Percentiles rank a stretch among this genome's conserved stretches.
These are phyloP conservation scores for Antheraea yamamai DNA, from an alignment of 2,888 invertebrate genomes.

Conservation along the genomic window DNA sequence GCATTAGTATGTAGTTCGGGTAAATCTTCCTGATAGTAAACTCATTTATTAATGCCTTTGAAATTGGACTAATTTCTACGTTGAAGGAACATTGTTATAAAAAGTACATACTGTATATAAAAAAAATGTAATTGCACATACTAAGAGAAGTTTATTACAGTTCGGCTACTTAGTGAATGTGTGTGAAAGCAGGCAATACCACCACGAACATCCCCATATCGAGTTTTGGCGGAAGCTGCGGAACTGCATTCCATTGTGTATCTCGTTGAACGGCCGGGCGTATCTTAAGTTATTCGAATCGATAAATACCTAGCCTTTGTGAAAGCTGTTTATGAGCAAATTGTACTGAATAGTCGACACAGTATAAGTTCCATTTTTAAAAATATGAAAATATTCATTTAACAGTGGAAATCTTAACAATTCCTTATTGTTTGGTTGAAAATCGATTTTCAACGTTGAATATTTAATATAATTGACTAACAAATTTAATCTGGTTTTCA, in stretches of 20 bases:
- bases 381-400: background rate
- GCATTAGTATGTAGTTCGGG: no score
- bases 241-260: conserved; percentile 45
- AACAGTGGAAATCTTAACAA: background rate
- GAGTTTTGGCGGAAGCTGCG: conserved; percentile 35
- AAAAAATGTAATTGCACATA: background rate
- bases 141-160: background rate
- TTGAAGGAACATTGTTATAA: no score
- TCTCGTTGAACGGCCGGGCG: conserved; percentile 24
- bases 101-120: no score
- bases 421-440: background rate
- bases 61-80: no score
- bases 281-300: conserved; percentile 10
- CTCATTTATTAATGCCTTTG: no score
- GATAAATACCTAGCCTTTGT: conserved; percentile 21
- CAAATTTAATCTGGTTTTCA: no score
- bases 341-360: background rate
- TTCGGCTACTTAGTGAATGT: conserved; percentile 12
- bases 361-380: background rate
- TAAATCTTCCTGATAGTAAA: no score
- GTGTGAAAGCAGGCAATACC: conserved; percentile 19
- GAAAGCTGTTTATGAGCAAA: conserved; percentile 13
- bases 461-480: background rate
- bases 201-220: conserved; percentile 21
- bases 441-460: background rate